A percentile compares a stretch with the other conserved stretches of the same genome.
These are phyloP conservation scores for Gobius niger DNA, from an alignment of 2,113 vertebrate genomes.

Conservation along the genomic window DNA sequence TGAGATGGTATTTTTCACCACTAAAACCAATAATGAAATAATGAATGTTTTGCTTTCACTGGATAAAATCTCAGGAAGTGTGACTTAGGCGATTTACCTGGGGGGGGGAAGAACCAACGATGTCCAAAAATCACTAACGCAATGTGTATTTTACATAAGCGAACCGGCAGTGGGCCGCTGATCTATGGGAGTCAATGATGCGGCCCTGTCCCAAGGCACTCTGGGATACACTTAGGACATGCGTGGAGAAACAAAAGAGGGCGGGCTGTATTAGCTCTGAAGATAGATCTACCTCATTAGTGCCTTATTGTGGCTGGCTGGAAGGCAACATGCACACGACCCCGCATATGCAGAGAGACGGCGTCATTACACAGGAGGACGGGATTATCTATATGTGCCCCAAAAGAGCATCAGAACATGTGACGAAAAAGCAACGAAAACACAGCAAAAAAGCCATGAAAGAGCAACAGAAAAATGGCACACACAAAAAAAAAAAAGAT, in stretches of 20 bases:
- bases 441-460: no score
- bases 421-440: no score
- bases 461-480: no score
- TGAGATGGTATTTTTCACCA: no score
- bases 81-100: no score
- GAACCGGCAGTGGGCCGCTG: slow-evolving; percentile 52
- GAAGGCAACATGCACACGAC: slow-evolving; percentile 65
- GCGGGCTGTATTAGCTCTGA: slow-evolving; percentile 70
- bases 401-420: no score
- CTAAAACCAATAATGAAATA: no score
- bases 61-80: no score
- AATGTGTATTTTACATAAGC: slow-evolving; percentile 16
- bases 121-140: no score
- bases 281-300: slow-evolving; percentile 82
- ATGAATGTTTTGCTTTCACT: no score
- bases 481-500: no score
- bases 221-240: slow-evolving; percentile 70
- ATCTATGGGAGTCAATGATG: slow-evolving; percentile 67
- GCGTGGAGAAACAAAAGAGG: slow-evolving; percentile 70
- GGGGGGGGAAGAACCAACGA: no score
- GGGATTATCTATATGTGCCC: slow-evolving; percentile 68
- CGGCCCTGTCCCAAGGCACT: slow-evolving; percentile 66
- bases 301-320: slow-evolving; percentile 73
- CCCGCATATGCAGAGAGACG: slow-evolving; percentile 58
- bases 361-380: slow-evolving; percentile 74